Percentiles rank a stretch among this genome's conserved stretches.
Conservation (phyloP, 2,888 invertebrate species). For the Drosophila phalerata region DNA sequence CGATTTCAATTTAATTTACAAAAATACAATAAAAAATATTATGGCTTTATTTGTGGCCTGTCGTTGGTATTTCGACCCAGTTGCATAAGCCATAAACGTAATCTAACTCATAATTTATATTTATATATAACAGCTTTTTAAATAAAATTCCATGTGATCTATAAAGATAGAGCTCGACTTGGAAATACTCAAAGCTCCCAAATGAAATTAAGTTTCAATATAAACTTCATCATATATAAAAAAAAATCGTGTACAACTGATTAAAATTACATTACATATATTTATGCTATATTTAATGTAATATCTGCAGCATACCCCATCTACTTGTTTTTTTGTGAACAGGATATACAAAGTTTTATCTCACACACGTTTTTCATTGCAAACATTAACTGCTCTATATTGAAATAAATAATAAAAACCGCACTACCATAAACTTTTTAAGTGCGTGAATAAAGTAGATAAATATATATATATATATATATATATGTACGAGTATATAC, state of each 20-base stretch:
- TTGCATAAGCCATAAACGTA: conserved; percentile 44
- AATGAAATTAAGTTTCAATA: neutral
- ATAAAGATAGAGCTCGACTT: neutral
- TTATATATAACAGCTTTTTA: conserved; percentile 8
- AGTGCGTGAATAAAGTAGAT: conserved; percentile 11
- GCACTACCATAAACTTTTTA: conserved; percentile 13
- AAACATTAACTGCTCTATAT: conserved; percentile 16
- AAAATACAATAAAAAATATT: conserved; percentile 5
- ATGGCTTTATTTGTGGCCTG: conserved; percentile 32
- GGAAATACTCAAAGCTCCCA: neutral
- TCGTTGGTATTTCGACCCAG: conserved; percentile 22
- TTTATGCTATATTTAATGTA: neutral
- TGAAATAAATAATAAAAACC: conserved; percentile 27
- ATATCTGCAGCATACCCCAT: neutral
- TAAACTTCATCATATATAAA: neutral
- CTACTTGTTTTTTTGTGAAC: neutral
- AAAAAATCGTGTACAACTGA: too few relatives aligned
- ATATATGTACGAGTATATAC: conserved; percentile 6
- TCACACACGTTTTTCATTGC: conserved; percentile 17
- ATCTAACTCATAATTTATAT: conserved; percentile 46
- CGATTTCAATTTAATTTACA: conserved; percentile 32
- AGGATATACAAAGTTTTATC: conserved; percentile 17
- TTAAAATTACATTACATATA: neutral
- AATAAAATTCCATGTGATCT: neutral
- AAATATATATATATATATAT: conserved; percentile 17